Conservation (phyloP, 2,113 vertebrate genomes). For the Ophthalmolycus amberensis region DNA sequence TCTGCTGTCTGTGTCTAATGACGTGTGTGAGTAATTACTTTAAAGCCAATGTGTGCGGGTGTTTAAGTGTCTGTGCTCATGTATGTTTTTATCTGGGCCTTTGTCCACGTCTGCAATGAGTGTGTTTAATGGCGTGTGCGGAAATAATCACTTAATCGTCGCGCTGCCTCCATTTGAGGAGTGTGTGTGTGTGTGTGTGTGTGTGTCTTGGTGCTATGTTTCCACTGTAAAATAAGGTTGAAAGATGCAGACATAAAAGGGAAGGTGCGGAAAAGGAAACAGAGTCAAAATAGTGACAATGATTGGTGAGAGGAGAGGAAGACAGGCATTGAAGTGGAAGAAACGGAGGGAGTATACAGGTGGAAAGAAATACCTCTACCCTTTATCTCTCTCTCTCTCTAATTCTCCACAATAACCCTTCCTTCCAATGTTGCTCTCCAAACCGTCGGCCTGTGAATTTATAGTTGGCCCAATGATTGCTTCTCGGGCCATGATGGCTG, state of each 20-base stretch:
- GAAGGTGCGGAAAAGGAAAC: slow-evolving; percentile 32
- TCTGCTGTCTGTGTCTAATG: slow-evolving; percentile 78
- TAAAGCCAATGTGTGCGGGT: slow-evolving; percentile 66
- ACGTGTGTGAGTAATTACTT: slow-evolving; percentile 81
- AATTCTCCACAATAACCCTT: slow-evolving; percentile 79
- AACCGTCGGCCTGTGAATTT: slow-evolving; percentile 82
- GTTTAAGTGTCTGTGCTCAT: slow-evolving; percentile 78
- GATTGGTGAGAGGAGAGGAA: slow-evolving; percentile 42
- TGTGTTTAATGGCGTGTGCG: slow-evolving; percentile 83
- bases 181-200: slow-evolving; percentile 27
- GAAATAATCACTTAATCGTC: slow-evolving; percentile 81
- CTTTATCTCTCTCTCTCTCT: slow-evolving; percentile 67
- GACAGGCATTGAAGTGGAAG: slow-evolving; percentile 25
- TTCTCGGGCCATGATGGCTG: slow-evolving; percentile 81
- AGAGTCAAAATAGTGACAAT: slow-evolving; percentile 48
- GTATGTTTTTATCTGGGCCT: slow-evolving; percentile 75
- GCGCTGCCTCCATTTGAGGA: slow-evolving; percentile 68
- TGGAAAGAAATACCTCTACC: slow-evolving; percentile 47
- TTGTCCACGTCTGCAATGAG: slow-evolving; percentile 75
- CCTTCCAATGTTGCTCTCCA: slow-evolving; percentile 71
- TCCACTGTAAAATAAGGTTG: slow-evolving; percentile 55
- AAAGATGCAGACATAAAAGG: slow-evolving; percentile 53
- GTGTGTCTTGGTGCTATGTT: slow-evolving; percentile 39
- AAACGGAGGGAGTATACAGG: slow-evolving; percentile 22
- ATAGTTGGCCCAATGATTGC: slow-evolving; percentile 84